phyloP scores from a whole-genome alignment of 2,888 invertebrate genomes.

The Callyntrura sp. region DNA sequence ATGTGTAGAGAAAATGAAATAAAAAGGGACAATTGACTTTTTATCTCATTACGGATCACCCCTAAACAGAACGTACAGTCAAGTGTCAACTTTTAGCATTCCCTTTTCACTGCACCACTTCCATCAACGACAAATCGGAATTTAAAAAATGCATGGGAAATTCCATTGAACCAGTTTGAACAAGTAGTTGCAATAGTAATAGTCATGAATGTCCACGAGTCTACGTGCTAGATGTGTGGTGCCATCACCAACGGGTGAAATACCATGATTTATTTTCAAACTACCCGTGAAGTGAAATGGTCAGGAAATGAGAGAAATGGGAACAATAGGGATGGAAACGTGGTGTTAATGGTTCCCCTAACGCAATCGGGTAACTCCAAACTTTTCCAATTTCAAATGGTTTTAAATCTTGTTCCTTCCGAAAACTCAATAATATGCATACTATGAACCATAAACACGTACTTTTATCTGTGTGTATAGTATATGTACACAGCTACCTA shows the following conservation, averaged over 20 bases:
- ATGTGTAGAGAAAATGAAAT: constrained; percentile 9
- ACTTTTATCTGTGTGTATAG: no score
- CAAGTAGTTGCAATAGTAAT: no score
- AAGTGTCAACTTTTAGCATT: no score
- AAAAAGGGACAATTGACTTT: constrained; percentile 47
- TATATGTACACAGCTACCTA: no score
- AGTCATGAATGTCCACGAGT: no score
- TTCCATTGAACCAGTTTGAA: constrained; percentile 23
- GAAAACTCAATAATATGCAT: constrained; percentile 17
- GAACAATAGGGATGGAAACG: constrained; percentile 52
- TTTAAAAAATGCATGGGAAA: not conserved
- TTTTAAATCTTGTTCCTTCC: not conserved
- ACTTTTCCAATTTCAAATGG: constrained; percentile 3
- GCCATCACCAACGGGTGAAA: not conserved
- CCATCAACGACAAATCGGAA: not conserved
- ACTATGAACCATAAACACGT: not conserved
- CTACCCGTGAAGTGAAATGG: not conserved
- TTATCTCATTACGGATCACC: constrained; percentile 21
- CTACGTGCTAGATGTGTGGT: not conserved
- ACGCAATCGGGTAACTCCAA: not conserved
- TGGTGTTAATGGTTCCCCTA: not conserved
- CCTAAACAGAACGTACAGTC: not conserved
- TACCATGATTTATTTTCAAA: constrained; percentile 9
- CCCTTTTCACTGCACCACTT: no score
- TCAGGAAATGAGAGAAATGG: constrained; percentile 62